Conservation (phyloP, 30 jellyfish, hydroid and myxozoan species). For the Hydra vulgaris region DNA sequence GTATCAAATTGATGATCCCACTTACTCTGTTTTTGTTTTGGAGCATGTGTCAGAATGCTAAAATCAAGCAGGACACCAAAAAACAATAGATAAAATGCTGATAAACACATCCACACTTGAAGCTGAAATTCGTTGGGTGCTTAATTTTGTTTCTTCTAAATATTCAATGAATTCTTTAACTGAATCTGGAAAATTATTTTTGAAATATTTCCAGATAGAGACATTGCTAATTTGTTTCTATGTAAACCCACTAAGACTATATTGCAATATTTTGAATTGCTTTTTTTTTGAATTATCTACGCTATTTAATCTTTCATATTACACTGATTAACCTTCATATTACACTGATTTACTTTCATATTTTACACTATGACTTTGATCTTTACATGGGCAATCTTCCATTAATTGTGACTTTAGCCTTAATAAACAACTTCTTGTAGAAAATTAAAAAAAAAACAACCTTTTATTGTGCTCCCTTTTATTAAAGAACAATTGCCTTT, state of each 20-base stretch:
- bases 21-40: neutral
- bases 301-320: no score
- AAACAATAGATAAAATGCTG: conserved; percentile 8
- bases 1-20: conserved; percentile 1
- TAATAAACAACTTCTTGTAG: conserved; percentile 1
- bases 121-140: conserved; percentile 27
- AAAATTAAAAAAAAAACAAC: neutral
- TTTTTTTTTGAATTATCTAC: no score
- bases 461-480: neutral
- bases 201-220: conserved; percentile 12
- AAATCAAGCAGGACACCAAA: neutral
- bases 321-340: no score
- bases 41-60: conserved; percentile 1
- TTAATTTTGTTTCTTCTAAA: conserved; percentile 5
- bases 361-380: neutral
- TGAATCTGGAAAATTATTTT: neutral
- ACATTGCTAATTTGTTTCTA: neutral
- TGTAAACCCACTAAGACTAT: conserved; percentile 13
- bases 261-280: conserved; percentile 16
- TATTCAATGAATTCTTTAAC: conserved; percentile 19
- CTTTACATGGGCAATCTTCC: neutral
- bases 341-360: neutral
- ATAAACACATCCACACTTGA: neutral
- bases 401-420: neutral
- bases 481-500: neutral